These are phyloP conservation scores for Carpatolechia fugitivella DNA, from an alignment of 2,888 invertebrate genomes.

Conservation along the genomic window DNA sequence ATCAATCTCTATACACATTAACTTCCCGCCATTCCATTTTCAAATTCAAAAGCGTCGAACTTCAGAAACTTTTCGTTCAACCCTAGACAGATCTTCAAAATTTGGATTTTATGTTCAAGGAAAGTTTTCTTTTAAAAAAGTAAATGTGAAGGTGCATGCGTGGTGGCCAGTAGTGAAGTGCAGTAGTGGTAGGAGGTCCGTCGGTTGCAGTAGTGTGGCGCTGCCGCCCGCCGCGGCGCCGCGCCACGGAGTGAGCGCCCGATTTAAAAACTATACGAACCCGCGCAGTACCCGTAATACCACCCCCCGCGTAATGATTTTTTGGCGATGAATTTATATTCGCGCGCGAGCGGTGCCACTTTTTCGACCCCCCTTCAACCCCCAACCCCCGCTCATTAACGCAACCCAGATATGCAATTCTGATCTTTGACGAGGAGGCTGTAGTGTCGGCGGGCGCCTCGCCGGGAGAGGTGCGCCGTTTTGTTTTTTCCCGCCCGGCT, in stretches of 20 bases:
- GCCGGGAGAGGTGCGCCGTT: conserved; percentile 76
- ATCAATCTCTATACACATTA: conserved; percentile 43
- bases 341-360: conserved; percentile 82
- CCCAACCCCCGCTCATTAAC: conserved; percentile 80
- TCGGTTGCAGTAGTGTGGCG: conserved; percentile 54
- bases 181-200: conserved; percentile 41
- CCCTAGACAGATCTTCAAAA: background rate
- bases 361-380: conserved; percentile 73
- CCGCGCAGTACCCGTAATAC: conserved; percentile 81
- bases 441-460: conserved; percentile 78
- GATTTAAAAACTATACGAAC: conserved; percentile 78
- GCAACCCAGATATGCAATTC: conserved; percentile 84
- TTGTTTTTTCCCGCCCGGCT: conserved; percentile 80
- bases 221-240: conserved; percentile 69
- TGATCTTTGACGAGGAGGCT: conserved; percentile 82
- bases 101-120: no score
- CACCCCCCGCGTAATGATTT: conserved; percentile 91
- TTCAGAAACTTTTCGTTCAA: background rate
- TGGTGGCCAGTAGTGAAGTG: conserved; percentile 38
- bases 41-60: conserved; percentile 12
- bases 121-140: conserved; percentile 16
- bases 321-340: conserved; percentile 90
- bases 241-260: conserved; percentile 72
- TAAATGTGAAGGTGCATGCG: conserved; percentile 53
- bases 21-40: conserved; percentile 38